A percentile compares a stretch with the other conserved stretches of the same genome.
Conservation (phyloP, 1,140 invertebrate genomes). For the Anadara kagoshimensis region DNA sequence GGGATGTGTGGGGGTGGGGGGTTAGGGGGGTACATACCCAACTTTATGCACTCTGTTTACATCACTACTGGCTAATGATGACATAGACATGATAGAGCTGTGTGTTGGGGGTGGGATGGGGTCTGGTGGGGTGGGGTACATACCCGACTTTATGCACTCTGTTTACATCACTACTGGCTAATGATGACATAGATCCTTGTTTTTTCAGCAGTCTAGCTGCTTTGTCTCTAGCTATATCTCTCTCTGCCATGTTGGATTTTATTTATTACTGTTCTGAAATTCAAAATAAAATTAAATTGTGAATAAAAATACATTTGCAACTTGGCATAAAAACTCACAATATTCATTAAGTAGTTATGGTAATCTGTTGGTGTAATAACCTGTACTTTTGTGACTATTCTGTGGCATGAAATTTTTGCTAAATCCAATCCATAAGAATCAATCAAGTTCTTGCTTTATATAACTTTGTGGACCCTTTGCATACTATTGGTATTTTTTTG, state of each 20-base stretch:
- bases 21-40: too few relatives aligned
- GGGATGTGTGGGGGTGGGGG: too few relatives aligned
- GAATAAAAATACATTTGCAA: not conserved
- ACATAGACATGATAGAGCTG: conserved; percentile 65
- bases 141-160: conserved; percentile 53
- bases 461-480: too few relatives aligned
- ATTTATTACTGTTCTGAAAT: not conserved
- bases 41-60: conserved; percentile 47
- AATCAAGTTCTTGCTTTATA: too few relatives aligned
- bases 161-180: conserved; percentile 58
- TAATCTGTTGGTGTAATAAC: too few relatives aligned
- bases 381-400: too few relatives aligned
- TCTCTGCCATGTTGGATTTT: conserved; percentile 21
- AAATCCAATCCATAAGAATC: too few relatives aligned
- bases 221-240: conserved; percentile 63
- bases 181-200: conserved; percentile 65
- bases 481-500: too few relatives aligned
- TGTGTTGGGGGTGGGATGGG: too few relatives aligned
- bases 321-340: too few relatives aligned
- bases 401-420: too few relatives aligned
- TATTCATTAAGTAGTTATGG: too few relatives aligned
- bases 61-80: conserved; percentile 63
- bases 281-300: not conserved
- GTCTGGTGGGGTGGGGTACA: conserved; percentile 22
- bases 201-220: conserved; percentile 69